phyloP scores from a whole-genome alignment of 2,888 invertebrate genomes.

The Dicranocentrus wangi region DNA sequence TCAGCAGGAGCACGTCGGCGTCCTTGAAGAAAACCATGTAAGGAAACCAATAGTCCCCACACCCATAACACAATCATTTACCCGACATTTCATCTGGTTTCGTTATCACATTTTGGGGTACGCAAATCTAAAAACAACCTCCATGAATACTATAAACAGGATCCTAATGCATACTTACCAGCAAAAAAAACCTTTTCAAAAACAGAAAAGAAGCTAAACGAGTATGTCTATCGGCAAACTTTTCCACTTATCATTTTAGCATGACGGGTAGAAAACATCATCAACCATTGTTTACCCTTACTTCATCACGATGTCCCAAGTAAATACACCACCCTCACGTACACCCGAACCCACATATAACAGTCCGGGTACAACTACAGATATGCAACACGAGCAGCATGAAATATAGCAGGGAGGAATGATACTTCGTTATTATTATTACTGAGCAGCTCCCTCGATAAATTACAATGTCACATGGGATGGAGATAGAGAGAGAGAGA shows the following conservation, averaged over 20 bases:
- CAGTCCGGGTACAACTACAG: not conserved
- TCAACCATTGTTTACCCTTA: not conserved
- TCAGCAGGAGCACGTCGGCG: not conserved
- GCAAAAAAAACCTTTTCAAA: not conserved
- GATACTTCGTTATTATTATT: not conserved
- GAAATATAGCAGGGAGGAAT: not conserved
- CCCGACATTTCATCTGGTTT: constrained; percentile 5
- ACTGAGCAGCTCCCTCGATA: constrained; percentile 26
- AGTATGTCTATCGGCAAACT: not conserved
- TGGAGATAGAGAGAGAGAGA: constrained; percentile 1
- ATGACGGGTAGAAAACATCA: not conserved
- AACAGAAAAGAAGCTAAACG: not conserved
- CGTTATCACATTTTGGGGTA: not conserved
- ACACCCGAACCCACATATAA: not conserved
- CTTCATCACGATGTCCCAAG: not conserved
- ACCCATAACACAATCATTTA: not conserved
- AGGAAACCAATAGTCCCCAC: not conserved
- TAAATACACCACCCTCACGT: not conserved
- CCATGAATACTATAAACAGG: no score
- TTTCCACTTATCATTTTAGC: not conserved
- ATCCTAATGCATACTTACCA: not conserved
- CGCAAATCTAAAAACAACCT: not conserved
- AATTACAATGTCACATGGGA: constrained; percentile 48
- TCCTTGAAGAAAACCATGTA: not conserved
- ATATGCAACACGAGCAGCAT: not conserved